Percentiles rank a stretch among this genome's conserved stretches.
Conservation (phyloP, 2,797 vertebrate genomes). For the Argentina silus region DNA sequence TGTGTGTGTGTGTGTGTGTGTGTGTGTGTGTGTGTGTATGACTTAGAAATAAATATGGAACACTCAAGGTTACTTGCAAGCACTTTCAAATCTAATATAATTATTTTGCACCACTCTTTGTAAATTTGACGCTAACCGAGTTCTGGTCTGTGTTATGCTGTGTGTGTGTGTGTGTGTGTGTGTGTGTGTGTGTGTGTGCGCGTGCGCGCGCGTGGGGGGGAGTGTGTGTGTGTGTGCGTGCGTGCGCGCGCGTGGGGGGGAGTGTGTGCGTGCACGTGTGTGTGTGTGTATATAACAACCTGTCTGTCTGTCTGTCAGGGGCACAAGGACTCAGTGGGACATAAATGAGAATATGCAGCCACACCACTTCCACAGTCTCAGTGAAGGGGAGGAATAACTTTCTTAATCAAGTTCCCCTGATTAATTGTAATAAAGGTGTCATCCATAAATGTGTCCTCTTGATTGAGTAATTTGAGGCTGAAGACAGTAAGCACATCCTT, state of each 20-base stretch:
- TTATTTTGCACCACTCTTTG: not conserved
- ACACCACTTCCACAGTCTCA: slow-evolving; percentile 61
- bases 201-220: no score
- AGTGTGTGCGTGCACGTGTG: not conserved
- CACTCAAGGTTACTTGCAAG: not conserved
- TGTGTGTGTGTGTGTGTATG: slow-evolving; percentile 22
- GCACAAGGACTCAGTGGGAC: slow-evolving; percentile 66
- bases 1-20: slow-evolving; percentile 39
- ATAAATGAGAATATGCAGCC: slow-evolving; percentile 73
- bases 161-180: slow-evolving; percentile 27
- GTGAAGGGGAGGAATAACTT: slow-evolving; percentile 77
- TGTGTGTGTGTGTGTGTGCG: slow-evolving; percentile 33
- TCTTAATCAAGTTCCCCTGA: slow-evolving; percentile 90
- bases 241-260: no score
- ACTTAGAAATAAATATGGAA: not conserved
- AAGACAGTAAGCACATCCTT: slow-evolving; percentile 83
- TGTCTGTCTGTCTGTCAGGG: slow-evolving; percentile 60
- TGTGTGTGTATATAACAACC: not conserved
- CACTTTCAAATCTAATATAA: not conserved
- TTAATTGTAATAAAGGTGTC: slow-evolving; percentile 93
- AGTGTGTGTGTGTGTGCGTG: slow-evolving; percentile 6
- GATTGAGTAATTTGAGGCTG: slow-evolving; percentile 86
- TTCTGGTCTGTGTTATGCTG: not conserved
- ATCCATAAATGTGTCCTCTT: slow-evolving; percentile 85
- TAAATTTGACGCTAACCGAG: not conserved